These are phyloP conservation scores for Parotia lawesii DNA, from an alignment of 2,113 vertebrate species.

Conservation along the genomic window DNA sequence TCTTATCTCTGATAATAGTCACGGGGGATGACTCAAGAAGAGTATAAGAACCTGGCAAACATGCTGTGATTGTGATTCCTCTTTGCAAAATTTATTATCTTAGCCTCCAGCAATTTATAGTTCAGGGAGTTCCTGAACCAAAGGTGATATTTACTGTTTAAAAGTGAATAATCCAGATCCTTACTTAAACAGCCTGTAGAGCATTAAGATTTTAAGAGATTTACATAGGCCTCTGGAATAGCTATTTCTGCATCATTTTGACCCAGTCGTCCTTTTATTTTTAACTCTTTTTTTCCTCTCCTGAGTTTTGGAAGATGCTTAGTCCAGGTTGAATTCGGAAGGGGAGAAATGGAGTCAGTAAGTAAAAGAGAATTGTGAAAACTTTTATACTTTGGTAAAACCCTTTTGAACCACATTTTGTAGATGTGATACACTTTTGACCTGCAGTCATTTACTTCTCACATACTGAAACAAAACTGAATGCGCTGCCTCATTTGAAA, in stretches of 20 bases:
- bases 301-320: neutral
- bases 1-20: slow-evolving; percentile 13
- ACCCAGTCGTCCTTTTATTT: neutral
- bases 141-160: slow-evolving; percentile 25
- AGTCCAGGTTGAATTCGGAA: neutral
- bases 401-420: rapidly evolving
- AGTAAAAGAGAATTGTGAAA: neutral
- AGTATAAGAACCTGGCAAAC: neutral
- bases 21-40: neutral
- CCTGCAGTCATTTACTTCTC: neutral
- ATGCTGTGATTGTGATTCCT: neutral
- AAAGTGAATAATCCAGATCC: slow-evolving; percentile 1
- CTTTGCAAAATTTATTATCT: slow-evolving; percentile 39
- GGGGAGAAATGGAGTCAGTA: neutral
- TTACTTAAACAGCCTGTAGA: neutral
- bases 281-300: neutral
- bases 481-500: neutral
- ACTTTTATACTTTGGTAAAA: neutral
- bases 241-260: neutral
- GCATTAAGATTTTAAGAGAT: neutral
- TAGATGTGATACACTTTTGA: neutral
- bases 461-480: neutral
- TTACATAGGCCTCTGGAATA: neutral
- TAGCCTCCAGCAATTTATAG: slow-evolving; percentile 41
- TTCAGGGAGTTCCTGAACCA: slow-evolving; percentile 32